Evolutionary conservation across 2,888 invertebrate genomes (phyloP), one percentile per base, ranked within the genome.

Genomic region (Druceiella hillmani): DNA sequence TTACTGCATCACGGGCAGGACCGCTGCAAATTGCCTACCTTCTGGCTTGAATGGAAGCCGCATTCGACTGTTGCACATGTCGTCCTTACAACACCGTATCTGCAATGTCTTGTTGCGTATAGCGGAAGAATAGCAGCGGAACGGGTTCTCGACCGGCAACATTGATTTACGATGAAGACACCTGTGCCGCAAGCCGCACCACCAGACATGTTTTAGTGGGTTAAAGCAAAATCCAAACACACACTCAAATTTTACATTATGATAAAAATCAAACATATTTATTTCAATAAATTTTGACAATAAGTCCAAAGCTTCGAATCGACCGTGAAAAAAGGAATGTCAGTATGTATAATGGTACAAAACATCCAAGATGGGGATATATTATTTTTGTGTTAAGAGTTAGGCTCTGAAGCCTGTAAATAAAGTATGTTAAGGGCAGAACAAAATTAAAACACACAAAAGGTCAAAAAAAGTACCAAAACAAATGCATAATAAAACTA

Each of bases 21-120:
- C 53, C 52, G 55, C 56, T 55, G 52, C 54, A 55, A 52, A 54
- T 51, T 55, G 60, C 70, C 74, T 83, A 83, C 83, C 83, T 82
- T 77, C 68, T 62, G 72, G 67, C 66, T 69, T 75, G 61, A 85
- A 76, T 63, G 74, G 74, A 62, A 83, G 79, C 61, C 68, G 76
- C 67, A 85, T 75, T 56, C 75, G 71, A 57, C 67, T 74, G 74
- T 87, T 87, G 79, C 87, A 87, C 79, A 79, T 81, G 74, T 76
- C 74, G 59, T 80, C 72, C 65, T 80, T 79, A 79, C 88, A 88
- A 81, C 87, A 88, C 63, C 79, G 76, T 75, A 86, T 82, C 73
- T 79, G 79, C 76, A 83, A 81, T 55, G 82, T 78, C 60, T 79
- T 79, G 75, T 83, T 84, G 71, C 76, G 75, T 71, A 76, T 75